Conservation (phyloP, 2,113 vertebrate species). For the Lepidothrix coronata region DNA sequence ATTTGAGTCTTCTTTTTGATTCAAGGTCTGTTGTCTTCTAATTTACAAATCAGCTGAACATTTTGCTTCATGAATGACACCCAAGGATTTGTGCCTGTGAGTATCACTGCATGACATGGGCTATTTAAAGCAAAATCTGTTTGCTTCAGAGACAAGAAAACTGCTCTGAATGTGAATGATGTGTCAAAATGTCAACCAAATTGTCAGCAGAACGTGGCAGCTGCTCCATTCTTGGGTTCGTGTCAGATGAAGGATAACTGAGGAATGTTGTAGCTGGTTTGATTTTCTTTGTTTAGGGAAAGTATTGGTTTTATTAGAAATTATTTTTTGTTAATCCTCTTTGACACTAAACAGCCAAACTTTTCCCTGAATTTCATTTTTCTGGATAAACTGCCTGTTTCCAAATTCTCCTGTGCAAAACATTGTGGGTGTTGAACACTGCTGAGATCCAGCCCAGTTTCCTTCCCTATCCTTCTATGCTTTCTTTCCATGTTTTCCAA, state of each 20-base stretch:
- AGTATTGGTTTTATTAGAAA: background rate
- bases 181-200: constrained; percentile 14
- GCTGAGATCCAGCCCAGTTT: background rate
- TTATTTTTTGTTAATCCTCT: background rate
- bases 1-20: background rate
- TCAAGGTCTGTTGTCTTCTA: background rate
- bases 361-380: background rate
- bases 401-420: background rate
- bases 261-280: background rate
- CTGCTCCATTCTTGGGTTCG: background rate
- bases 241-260: background rate
- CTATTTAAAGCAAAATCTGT: constrained; percentile 34
- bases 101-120: background rate
- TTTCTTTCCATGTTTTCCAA: background rate
- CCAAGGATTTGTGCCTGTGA: background rate
- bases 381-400: background rate
- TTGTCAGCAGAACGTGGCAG: constrained; percentile 1
- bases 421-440: background rate
- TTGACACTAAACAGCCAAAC: background rate
- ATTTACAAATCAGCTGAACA: background rate
- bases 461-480: background rate
- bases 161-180: background rate
- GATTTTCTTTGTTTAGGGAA: background rate
- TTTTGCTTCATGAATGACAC: constrained; percentile 7
- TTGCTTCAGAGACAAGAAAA: constrained; percentile 22